These are phyloP conservation scores for Salvelinus namaycush DNA, from an alignment of 2,113 vertebrate genomes.

Conservation along the genomic window DNA sequence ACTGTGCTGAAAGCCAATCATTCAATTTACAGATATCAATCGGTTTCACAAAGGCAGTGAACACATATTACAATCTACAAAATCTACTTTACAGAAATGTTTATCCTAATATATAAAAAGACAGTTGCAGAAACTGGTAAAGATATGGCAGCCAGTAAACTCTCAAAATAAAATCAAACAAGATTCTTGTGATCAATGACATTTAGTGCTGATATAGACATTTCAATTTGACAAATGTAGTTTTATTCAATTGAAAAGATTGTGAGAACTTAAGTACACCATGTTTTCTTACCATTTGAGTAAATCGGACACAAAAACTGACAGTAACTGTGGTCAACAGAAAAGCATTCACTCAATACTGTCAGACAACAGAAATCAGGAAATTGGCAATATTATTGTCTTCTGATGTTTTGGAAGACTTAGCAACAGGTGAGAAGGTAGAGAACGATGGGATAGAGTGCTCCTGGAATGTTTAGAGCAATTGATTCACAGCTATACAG, in stretches of 20 bases:
- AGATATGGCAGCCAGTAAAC: conserved; percentile 1
- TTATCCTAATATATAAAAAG: conserved; percentile 94
- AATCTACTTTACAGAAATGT: conserved; percentile 93
- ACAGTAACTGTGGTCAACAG: too few relatives aligned
- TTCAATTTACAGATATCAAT: conserved; percentile 81
- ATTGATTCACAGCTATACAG: conserved; percentile 8
- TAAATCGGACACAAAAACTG: too few relatives aligned
- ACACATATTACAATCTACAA: conserved; percentile 95
- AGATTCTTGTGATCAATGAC: conserved; percentile 13
- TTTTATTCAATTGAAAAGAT: too few relatives aligned
- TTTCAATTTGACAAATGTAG: too few relatives aligned
- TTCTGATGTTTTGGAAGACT: too few relatives aligned
- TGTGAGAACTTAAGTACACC: too few relatives aligned
- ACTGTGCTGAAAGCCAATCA: conserved; percentile 94
- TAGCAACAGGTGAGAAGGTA: neutral
- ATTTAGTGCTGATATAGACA: neutral
- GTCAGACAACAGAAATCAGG: too few relatives aligned
- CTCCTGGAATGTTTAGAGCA: conserved; percentile 34
- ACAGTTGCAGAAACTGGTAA: conserved; percentile 84
- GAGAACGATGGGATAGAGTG: neutral
- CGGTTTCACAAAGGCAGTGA: conserved; percentile 90
- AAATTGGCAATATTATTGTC: too few relatives aligned
- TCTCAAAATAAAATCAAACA: neutral
- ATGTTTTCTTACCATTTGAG: too few relatives aligned
- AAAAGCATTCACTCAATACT: too few relatives aligned